Evolutionary conservation across 1,140 invertebrate genomes (phyloP).

Genomic region (Tetranychus urticae): DNA sequence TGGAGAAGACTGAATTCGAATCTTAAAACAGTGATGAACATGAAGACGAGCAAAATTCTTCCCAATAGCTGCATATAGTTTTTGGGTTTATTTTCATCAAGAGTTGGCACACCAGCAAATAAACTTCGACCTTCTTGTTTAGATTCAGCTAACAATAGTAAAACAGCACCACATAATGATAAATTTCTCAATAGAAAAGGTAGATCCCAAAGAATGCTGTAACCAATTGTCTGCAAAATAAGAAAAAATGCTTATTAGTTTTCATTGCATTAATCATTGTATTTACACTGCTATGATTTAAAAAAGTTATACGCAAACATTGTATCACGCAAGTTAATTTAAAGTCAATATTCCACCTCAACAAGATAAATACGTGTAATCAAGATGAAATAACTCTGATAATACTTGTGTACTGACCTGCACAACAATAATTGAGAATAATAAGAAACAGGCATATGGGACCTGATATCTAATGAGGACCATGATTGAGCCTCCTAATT

Average conservation of each 20-base stretch:
- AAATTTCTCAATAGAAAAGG: slow-evolving; percentile 83
- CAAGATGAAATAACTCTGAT: not conserved
- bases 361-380: not conserved
- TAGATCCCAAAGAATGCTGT: slow-evolving; percentile 93
- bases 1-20: slow-evolving; percentile 71
- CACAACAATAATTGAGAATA: slow-evolving; percentile 87
- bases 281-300: too few relatives aligned
- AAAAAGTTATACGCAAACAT: too few relatives aligned
- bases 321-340: too few relatives aligned
- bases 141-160: slow-evolving; percentile 82
- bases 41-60: slow-evolving; percentile 81
- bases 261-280: too few relatives aligned
- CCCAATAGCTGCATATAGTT: slow-evolving; percentile 89
- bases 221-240: slow-evolving; percentile 58
- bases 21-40: slow-evolving; percentile 89
- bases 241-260: not conserved
- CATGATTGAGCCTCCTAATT: slow-evolving; percentile 84
- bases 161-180: slow-evolving; percentile 77
- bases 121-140: slow-evolving; percentile 69
- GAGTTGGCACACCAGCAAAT: slow-evolving; percentile 88
- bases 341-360: not conserved
- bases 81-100: slow-evolving; percentile 92
- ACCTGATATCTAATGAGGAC: slow-evolving; percentile 77
- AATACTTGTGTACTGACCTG: slow-evolving; percentile 33
- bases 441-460: slow-evolving; percentile 69